Evolutionary conservation across 2,797 vertebrate genomes (phyloP).

Genomic region (Pempheris klunzingeri): DNA sequence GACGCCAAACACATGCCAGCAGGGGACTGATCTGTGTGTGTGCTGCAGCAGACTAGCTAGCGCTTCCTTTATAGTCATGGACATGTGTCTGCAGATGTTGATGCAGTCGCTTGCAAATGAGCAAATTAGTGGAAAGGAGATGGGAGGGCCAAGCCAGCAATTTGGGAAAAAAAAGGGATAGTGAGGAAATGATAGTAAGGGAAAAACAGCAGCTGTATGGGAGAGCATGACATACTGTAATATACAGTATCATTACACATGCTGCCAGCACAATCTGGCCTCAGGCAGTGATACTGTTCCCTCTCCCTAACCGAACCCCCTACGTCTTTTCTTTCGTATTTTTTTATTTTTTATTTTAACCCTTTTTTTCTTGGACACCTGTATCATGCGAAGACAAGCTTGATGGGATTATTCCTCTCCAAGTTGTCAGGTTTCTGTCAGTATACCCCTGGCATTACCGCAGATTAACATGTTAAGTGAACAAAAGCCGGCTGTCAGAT

Average conservation of each 20-base stretch:
- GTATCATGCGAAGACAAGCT: slow-evolving; percentile 26
- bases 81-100: slow-evolving; percentile 49
- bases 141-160: slow-evolving; percentile 32
- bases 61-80: slow-evolving; percentile 28
- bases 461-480: slow-evolving; percentile 58
- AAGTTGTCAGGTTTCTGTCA: slow-evolving; percentile 53
- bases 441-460: slow-evolving; percentile 45
- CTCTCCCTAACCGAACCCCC: not conserved
- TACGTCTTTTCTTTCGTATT: slow-evolving; percentile 7
- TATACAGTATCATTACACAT: slow-evolving; percentile 49
- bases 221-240: slow-evolving; percentile 48
- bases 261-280: slow-evolving; percentile 40
- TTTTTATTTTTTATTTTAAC: not conserved
- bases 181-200: slow-evolving; percentile 43
- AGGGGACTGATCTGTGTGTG: slow-evolving; percentile 23
- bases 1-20: too few species aligned
- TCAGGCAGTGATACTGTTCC: slow-evolving; percentile 20
- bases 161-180: slow-evolving; percentile 22
- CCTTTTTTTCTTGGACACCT: not conserved
- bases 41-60: slow-evolving; percentile 22
- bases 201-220: slow-evolving; percentile 45
- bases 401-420: slow-evolving; percentile 47
- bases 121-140: slow-evolving; percentile 49
- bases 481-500: slow-evolving; percentile 61
- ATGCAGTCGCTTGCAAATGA: slow-evolving; percentile 39